Percentiles rank a stretch among this genome's conserved stretches.
Conservation (phyloP, 1,140 invertebrate genomes). For the Drosophila sp. region DNA sequence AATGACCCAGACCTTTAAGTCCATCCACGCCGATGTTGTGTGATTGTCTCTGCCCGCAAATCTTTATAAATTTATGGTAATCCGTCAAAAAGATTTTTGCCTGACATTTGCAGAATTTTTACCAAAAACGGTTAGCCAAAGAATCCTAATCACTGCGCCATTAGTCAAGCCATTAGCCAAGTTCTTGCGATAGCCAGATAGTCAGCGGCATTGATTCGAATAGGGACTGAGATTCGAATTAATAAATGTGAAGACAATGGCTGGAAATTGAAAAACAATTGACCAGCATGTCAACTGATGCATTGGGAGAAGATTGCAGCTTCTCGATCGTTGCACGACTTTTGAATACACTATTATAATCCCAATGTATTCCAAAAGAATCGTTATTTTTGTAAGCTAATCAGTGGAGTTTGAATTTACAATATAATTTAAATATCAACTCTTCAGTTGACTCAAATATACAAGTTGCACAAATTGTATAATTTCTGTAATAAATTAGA, state of each 20-base stretch:
- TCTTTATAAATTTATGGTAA: conserved; percentile 22
- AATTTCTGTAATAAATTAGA: too few relatives aligned
- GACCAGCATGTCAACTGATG: conserved; percentile 11
- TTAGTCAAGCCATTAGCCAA: not conserved
- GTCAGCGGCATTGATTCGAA: too few relatives aligned
- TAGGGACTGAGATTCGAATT: too few relatives aligned
- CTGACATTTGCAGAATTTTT: conserved; percentile 28
- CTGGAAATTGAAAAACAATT: conserved; percentile 25
- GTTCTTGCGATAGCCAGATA: not conserved
- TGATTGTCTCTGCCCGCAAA: not conserved
- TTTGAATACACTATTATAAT: too few relatives aligned
- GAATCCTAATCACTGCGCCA: not conserved
- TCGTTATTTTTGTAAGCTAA: too few relatives aligned
- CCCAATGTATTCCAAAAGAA: too few relatives aligned
- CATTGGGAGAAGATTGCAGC: conserved; percentile 1
- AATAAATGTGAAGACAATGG: not conserved
- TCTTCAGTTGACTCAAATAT: too few relatives aligned
- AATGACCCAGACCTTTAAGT: conserved; percentile 32
- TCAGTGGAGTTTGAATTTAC: too few relatives aligned
- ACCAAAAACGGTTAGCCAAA: not conserved
- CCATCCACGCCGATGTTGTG: conserved; percentile 12
- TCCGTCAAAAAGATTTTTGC: conserved; percentile 18
- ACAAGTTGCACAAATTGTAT: too few relatives aligned
- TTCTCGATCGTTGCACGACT: too few relatives aligned
- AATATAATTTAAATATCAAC: too few relatives aligned